Base-by-base conservation (phyloP, 2,113 vertebrate genomes). In the Tragelaphus scriptus region DNA sequence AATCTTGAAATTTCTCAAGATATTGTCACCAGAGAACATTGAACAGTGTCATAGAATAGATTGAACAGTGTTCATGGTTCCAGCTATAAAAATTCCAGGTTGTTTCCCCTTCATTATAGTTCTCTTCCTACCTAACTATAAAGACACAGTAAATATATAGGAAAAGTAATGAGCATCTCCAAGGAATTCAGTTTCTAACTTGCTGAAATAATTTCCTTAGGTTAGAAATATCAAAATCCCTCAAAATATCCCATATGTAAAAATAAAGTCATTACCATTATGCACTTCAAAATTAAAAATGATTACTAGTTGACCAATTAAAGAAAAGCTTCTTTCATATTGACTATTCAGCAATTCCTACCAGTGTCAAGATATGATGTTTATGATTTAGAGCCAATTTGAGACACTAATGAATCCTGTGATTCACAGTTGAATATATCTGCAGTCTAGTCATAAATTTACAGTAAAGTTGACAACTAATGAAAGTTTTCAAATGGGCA, bases 211-310 rank as follows among this genome's bases (percentile, higher is more conserved):
- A 93, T 88, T 97, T 97, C 32, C 53, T 88, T 96, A 90, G 51
- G 23, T 95, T 93, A 92, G 71, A 97, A 96, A 97, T 96, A 71
- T 88, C 86, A 97, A 88, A 92, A 80, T 86, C 9, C 53, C 85
- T 80, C 56, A 61, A 97, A 97, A 96, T 96, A 97, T 23, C 51
- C 53, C 75, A 84, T 26, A 80, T 84, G 7, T 77, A 97, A 97
- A 97, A 97, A 91, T 91, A 96, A 97, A 94, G 51, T 89, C 90
- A 96, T 96, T 94, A 88, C 75, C 77, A 59, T 91, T 68, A 94
- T 55, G 30, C 19, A 61, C 88, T 97, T 90, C 95, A 92, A 97
- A 86, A 79, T 96, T 86, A 82, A 97, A 96, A 96, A 84, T 93
- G 91, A 85, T 94, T 84, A 87, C 91, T 75, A 93, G 71, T 51